Evolutionary conservation across 2,888 invertebrate genomes (phyloP), one percentile per base, ranked within the genome.

Genomic region (Aplocera efformata): DNA sequence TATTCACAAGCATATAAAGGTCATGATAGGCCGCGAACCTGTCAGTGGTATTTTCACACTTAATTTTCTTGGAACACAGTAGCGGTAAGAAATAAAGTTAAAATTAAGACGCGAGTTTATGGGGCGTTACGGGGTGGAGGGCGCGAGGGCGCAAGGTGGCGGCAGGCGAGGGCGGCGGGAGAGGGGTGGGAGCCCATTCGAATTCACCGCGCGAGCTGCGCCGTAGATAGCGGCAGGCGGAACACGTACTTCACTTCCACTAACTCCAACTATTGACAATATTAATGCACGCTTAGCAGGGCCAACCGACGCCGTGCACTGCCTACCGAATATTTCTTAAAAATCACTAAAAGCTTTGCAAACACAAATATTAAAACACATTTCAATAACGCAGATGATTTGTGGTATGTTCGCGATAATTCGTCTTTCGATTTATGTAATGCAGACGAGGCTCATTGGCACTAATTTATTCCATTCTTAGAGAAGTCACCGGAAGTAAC

Each of bases 201-300:
- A 79, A 85, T 86, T 85, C 86, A 81, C 79, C 80, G 79, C 83
- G 84, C 81, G 81, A 79, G 76, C 82, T 74, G 61, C 72, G 80
- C 81, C 79, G 81, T 81, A 85, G 86, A 88, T 84, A 85, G 84
- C 82, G 81, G 84, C 85, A 85, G 82, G 84, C 85, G 83, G 84
- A 79, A 84, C 86, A 88, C 86, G 86, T 88, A 84, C 85, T 82
- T 82, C 82, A 84, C 83, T 88, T 85, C 85, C 79, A 85, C 84
- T 84, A 86, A 86, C 85, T 85, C 84, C 80, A 83, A 86, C 86
- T 88, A 88, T 86, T 88, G 86, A 88, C 86, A 86, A 85, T 85
- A 86, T 85, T 85, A 85, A 86, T 85, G 85, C 83, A 85, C 84
- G 84, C 80, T 85, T 84, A 85, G 77, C 79, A 78, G 76, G 77